Evolutionary conservation across 2,113 vertebrate genomes (phyloP).

Genomic region (Pteropus alecto): DNA sequence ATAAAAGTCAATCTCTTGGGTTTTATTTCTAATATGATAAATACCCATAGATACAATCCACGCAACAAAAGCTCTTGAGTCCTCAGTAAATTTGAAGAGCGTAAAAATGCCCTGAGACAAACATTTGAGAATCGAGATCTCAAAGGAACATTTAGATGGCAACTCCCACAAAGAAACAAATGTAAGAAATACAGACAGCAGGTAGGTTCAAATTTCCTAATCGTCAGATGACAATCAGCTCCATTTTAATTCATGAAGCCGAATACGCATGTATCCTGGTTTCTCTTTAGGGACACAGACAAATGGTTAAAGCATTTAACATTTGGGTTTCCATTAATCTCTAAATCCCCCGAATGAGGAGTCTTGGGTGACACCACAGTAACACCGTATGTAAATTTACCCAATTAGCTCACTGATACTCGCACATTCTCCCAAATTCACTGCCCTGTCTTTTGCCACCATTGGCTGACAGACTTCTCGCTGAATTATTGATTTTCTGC

Average conservation of each 20-base stretch:
- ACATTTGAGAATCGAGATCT: background rate
- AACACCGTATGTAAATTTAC: background rate
- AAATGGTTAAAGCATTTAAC: background rate
- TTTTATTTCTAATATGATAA: background rate
- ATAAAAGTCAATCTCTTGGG: background rate
- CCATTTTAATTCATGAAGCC: background rate
- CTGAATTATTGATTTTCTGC: conserved; percentile 65
- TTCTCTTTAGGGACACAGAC: background rate
- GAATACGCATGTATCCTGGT: background rate
- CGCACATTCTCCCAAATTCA: background rate
- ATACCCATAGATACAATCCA: background rate
- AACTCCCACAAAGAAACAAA: background rate
- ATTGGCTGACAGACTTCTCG: conserved; percentile 27
- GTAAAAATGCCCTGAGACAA: background rate
- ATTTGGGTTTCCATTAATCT: background rate
- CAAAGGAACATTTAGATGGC: background rate
- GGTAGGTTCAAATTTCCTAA: background rate
- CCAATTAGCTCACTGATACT: conserved; percentile 22
- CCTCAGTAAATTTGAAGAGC: background rate
- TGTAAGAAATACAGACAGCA: background rate
- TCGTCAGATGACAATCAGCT: background rate
- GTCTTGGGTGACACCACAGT: background rate
- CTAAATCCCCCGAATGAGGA: background rate
- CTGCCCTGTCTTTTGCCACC: background rate
- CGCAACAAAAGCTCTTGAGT: background rate